Evolutionary conservation across 2,797 vertebrate species (phyloP).

Genomic region (Phrynocephalus guinanensis): DNA sequence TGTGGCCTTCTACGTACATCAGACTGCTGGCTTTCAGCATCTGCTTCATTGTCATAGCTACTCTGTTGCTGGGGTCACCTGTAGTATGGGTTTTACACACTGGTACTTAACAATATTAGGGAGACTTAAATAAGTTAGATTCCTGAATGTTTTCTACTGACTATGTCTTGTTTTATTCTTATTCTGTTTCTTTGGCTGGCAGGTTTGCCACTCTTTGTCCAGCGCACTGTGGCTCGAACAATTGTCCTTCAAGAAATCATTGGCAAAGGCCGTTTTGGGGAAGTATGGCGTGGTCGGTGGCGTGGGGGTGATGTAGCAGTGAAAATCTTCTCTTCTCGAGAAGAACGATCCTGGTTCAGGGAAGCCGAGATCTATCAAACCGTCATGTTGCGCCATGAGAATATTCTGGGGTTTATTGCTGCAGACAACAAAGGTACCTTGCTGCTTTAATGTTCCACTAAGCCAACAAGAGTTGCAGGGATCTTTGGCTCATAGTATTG

Average conservation of each 20-base stretch:
- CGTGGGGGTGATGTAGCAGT: slow-evolving; percentile 95
- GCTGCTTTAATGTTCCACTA: neutral
- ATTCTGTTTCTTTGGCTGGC: neutral
- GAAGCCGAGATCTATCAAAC: slow-evolving; percentile 99
- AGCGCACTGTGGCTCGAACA: slow-evolving; percentile 94
- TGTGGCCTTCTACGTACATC: too few species aligned
- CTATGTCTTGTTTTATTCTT: neutral
- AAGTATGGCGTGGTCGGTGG: slow-evolving; percentile 98
- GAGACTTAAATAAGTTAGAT: too few species aligned
- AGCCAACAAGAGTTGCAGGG: neutral
- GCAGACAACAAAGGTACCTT: slow-evolving; percentile 95
- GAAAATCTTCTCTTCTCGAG: slow-evolving; percentile 97
- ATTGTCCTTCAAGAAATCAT: slow-evolving; percentile 99
- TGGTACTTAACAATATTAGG: neutral
- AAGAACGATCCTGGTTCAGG: slow-evolving; percentile 98
- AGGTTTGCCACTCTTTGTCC: slow-evolving; percentile 96
- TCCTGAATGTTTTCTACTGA: too few species aligned
- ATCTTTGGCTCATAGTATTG: neutral
- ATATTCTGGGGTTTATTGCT: slow-evolving; percentile 97
- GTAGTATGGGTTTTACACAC: neutral
- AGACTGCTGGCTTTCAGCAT: neutral
- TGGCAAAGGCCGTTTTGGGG: slow-evolving; percentile 96
- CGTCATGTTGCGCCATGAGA: slow-evolving; percentile 97
- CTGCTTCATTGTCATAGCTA: neutral
- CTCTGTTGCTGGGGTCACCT: neutral